Evolutionary conservation across 2,888 invertebrate genomes (phyloP).

Genomic region (Phengaris arion): DNA sequence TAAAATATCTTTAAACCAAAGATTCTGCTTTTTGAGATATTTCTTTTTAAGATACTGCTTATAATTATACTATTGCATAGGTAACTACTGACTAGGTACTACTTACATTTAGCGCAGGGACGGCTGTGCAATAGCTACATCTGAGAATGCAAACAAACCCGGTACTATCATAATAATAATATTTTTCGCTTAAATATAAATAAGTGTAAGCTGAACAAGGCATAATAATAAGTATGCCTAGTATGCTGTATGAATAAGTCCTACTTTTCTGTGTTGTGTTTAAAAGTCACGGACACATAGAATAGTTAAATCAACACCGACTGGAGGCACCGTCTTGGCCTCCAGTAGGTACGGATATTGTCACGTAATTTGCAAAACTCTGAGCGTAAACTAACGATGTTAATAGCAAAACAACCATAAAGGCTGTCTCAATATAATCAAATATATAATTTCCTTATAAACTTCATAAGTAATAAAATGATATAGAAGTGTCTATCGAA

Average conservation of each 20-base stretch:
- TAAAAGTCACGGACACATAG: background rate
- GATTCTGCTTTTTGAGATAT: no score
- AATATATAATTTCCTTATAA: background rate
- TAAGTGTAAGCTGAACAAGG: no score
- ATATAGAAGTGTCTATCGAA: background rate
- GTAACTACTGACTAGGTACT: no score
- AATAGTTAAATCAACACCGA: background rate
- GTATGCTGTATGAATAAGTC: background rate
- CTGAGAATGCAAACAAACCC: no score
- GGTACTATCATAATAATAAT: no score
- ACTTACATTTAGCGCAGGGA: no score
- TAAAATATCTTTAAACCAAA: no score
- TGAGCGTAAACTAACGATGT: background rate
- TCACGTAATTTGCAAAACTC: background rate
- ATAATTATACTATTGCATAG: no score
- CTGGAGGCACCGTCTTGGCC: background rate
- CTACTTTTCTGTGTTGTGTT: background rate
- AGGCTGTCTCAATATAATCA: background rate
- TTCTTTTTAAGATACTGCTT: no score
- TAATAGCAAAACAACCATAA: background rate
- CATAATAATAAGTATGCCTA: background rate
- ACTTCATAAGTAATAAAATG: slow-evolving; percentile 10
- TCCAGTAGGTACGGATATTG: background rate
- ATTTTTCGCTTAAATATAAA: no score
- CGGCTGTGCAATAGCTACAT: no score